A percentile compares a stretch with the other conserved stretches of the same genome.
Conservation (phyloP, 1,140 invertebrate species). For the Agrypnia vestita region DNA sequence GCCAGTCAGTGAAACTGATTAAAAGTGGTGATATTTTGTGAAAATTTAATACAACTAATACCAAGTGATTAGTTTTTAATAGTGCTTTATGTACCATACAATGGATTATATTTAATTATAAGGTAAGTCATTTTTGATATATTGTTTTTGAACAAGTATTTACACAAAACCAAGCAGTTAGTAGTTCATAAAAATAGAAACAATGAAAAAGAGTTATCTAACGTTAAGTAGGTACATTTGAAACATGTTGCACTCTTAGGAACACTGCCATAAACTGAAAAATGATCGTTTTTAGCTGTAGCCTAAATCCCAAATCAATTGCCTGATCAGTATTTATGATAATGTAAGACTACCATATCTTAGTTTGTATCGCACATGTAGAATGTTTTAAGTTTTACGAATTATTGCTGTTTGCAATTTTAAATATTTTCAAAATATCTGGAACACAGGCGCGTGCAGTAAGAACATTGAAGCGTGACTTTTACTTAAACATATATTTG, state of each 20-base stretch:
- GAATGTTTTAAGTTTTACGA: too few species aligned
- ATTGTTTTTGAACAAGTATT: not conserved
- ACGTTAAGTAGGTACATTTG: not conserved
- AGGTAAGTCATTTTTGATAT: constrained; percentile 9
- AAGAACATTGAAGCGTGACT: too few species aligned
- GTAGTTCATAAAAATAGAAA: not conserved
- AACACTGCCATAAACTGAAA: not conserved
- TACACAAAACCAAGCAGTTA: too few species aligned
- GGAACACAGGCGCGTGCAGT: too few species aligned
- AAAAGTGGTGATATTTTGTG: constrained; percentile 37
- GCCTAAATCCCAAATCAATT: too few species aligned
- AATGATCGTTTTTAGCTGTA: not conserved
- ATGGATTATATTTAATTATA: constrained; percentile 31
- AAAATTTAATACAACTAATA: constrained; percentile 23
- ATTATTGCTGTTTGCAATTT: too few species aligned
- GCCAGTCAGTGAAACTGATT: not conserved
- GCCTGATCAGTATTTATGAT: too few species aligned
- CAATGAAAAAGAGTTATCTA: not conserved
- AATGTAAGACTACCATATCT: too few species aligned
- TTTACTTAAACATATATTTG: too few species aligned
- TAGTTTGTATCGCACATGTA: too few species aligned
- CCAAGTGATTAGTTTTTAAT: constrained; percentile 19
- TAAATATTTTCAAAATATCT: too few species aligned
- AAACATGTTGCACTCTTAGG: not conserved
- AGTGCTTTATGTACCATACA: constrained; percentile 13